Evolutionary conservation across 2,888 invertebrate genomes (phyloP).

Genomic region (Torymus auratus): DNA sequence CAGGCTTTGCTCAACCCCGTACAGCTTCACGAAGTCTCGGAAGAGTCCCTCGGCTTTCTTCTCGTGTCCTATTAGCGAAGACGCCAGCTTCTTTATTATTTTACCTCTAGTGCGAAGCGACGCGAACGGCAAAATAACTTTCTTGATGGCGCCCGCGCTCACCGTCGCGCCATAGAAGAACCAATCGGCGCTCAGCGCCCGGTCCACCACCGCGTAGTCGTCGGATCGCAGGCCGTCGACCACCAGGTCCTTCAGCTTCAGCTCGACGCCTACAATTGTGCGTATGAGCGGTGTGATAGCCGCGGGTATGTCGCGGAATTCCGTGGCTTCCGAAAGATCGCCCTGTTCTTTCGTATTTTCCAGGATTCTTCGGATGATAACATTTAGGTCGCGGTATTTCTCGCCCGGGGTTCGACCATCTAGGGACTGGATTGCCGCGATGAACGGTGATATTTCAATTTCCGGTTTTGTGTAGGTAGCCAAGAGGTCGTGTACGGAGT

Average conservation of each 20-base stretch:
- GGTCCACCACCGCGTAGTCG: constrained; percentile 63
- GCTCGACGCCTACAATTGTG: neutral
- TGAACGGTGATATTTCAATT: neutral
- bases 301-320: constrained; percentile 7
- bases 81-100: constrained; percentile 66
- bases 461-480: neutral
- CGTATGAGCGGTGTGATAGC: neutral
- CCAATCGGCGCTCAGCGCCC: constrained; percentile 67
- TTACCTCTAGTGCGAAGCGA: constrained; percentile 65
- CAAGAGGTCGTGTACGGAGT: constrained; percentile 2
- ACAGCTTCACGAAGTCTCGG: constrained; percentile 56
- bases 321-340: neutral
- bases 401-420: constrained; percentile 65
- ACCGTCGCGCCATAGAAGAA: constrained; percentile 67
- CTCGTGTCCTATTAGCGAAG: constrained; percentile 57
- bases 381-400: constrained; percentile 65
- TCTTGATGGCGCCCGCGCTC: constrained; percentile 64
- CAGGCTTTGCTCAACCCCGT: constrained; percentile 61
- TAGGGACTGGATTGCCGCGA: constrained; percentile 68
- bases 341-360: neutral
- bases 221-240: constrained; percentile 67
- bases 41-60: constrained; percentile 68
- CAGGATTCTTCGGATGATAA: constrained; percentile 30
- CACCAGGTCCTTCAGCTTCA: constrained; percentile 48
- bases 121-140: constrained; percentile 65